A percentile compares a stretch with the other conserved stretches of the same genome.
phyloP scores from a whole-genome alignment of 2,888 invertebrate genomes.

The Noctua pronuba region DNA sequence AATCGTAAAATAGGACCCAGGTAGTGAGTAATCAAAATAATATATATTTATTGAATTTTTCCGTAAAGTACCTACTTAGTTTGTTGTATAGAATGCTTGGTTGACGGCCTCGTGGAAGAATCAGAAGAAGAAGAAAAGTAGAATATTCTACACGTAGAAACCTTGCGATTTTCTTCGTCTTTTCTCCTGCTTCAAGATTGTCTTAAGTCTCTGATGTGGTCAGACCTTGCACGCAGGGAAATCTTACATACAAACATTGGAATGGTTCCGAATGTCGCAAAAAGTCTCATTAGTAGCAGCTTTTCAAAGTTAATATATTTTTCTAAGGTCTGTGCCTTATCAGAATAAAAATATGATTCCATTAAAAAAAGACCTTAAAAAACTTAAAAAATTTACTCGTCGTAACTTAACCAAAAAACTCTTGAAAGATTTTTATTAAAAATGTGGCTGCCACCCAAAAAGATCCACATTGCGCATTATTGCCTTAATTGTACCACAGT shows the following conservation, averaged over 20 bases:
- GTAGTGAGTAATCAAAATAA: not conserved
- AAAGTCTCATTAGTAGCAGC: not conserved
- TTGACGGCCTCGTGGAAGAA: too few relatives aligned
- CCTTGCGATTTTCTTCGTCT: not conserved
- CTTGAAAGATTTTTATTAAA: conserved; percentile 3
- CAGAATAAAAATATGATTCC: not conserved
- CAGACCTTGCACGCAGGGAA: not conserved
- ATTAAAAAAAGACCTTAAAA: not conserved
- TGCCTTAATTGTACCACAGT: conserved; percentile 31
- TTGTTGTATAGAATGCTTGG: too few relatives aligned
- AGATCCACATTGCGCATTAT: conserved; percentile 39
- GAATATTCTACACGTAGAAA: not conserved
- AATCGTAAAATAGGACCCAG: conserved; percentile 14
- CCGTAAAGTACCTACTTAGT: too few relatives aligned
- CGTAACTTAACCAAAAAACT: conserved; percentile 8
- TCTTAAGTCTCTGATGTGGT: not conserved
- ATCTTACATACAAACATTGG: not conserved
- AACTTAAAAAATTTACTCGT: not conserved
- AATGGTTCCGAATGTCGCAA: not conserved
- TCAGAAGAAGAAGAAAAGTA: too few relatives aligned
- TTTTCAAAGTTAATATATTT: not conserved
- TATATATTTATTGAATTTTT: conserved; percentile 13
- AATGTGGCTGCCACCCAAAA: conserved; percentile 30
- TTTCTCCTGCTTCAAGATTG: not conserved
- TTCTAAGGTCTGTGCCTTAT: not conserved